These are phyloP conservation scores for Oryzias woworae DNA, from an alignment of 2,113 vertebrate species.

Conservation along the genomic window DNA sequence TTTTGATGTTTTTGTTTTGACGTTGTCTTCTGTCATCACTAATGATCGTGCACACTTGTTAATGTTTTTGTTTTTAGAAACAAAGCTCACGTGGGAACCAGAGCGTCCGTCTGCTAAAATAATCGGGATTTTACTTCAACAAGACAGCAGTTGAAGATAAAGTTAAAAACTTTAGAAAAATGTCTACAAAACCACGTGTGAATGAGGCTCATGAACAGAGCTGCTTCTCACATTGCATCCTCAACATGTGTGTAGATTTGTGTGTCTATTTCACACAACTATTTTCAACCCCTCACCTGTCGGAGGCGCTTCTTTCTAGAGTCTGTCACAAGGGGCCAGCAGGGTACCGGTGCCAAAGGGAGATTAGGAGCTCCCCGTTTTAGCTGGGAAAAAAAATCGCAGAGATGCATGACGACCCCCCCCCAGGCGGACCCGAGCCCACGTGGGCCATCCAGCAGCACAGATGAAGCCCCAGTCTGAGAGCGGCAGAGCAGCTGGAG, in stretches of 20 bases:
- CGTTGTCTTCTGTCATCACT: no score
- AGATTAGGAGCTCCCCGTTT: constrained; percentile 79
- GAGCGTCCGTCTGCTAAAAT: no score
- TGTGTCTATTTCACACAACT: constrained; percentile 57
- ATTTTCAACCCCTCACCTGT: constrained; percentile 80
- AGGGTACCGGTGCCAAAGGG: constrained; percentile 67
- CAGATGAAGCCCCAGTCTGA: constrained; percentile 9
- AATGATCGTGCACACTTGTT: no score
- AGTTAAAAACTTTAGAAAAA: no score
- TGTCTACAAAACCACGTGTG: no score
- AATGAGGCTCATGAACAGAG: no score
- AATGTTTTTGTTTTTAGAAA: no score
- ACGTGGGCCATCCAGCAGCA: constrained; percentile 24
- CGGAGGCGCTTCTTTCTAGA: constrained; percentile 76
- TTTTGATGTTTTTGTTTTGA: no score
- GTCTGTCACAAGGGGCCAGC: constrained; percentile 78
- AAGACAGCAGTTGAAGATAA: no score
- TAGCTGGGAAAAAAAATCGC: constrained; percentile 77
- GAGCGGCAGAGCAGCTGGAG: neutral
- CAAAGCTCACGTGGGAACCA: no score
- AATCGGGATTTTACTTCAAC: no score
- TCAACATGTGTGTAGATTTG: constrained; percentile 21
- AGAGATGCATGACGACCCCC: constrained; percentile 43
- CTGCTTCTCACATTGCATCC: neutral
- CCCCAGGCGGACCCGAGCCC: constrained; percentile 31